These are phyloP conservation scores for Micromys minutus DNA, from an alignment of 2,113 vertebrate species.

Conservation along the genomic window DNA sequence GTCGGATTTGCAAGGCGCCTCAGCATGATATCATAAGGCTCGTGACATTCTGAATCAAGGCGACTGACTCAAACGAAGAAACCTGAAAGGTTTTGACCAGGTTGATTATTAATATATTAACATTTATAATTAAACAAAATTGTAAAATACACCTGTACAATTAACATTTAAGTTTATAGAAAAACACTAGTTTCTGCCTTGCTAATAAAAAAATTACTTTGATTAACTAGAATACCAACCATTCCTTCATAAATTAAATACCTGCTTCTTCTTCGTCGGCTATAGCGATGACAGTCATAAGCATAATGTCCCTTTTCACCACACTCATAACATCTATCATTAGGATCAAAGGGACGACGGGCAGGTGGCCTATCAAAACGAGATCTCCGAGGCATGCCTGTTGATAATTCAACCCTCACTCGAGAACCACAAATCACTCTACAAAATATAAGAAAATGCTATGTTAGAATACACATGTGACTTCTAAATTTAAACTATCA, in stretches of 20 bases:
- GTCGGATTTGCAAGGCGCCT: constrained; percentile 96
- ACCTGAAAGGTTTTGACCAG: constrained; percentile 97
- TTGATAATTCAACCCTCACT: constrained; percentile 91
- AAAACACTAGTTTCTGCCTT: constrained; percentile 82
- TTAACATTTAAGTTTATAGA: constrained; percentile 79
- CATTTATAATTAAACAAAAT: constrained; percentile 86
- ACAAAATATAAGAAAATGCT: constrained; percentile 57
- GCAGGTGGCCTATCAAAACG: constrained; percentile 90
- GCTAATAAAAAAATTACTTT: constrained; percentile 81
- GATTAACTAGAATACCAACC: constrained; percentile 74
- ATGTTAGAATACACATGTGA: background rate
- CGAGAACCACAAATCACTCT: constrained; percentile 90
- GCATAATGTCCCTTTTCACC: constrained; percentile 95
- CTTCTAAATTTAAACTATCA: background rate
- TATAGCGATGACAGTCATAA: constrained; percentile 93
- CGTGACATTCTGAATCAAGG: constrained; percentile 96
- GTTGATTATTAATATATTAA: constrained; percentile 93
- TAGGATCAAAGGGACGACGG: constrained; percentile 91
- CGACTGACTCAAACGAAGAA: constrained; percentile 96
- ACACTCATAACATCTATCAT: constrained; percentile 93
- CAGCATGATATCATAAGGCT: constrained; percentile 95
- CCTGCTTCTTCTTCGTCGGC: constrained; percentile 91
- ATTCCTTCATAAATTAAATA: constrained; percentile 79
- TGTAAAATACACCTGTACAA: constrained; percentile 85
- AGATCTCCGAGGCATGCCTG: constrained; percentile 92